Conservation (phyloP, 2,797 vertebrate genomes). For the Hippoglossus hippoglossus region DNA sequence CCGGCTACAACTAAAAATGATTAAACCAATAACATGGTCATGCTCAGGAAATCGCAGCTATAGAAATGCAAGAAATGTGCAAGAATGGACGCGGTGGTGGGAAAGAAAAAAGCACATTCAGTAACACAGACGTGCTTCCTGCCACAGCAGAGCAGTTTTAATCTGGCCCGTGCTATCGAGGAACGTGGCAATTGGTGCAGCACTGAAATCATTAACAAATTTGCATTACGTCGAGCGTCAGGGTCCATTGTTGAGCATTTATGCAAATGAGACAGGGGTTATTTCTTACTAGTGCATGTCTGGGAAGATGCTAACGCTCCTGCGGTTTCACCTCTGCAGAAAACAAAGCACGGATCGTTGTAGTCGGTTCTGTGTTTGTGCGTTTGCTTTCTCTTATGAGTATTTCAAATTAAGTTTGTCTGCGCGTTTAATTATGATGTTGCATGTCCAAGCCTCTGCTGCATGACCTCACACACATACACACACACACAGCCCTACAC, state of each 20-base stretch:
- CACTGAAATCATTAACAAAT: slow-evolving; percentile 57
- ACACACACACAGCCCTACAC: slow-evolving; percentile 34
- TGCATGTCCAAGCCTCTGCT: not conserved
- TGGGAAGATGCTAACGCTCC: slow-evolving; percentile 72
- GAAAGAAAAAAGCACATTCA: slow-evolving; percentile 9
- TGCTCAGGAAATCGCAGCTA: slow-evolving; percentile 13
- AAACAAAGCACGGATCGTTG: slow-evolving; percentile 65
- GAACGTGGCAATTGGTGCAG: slow-evolving; percentile 26
- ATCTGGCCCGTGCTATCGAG: slow-evolving; percentile 42
- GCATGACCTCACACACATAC: slow-evolving; percentile 12
- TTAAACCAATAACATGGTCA: slow-evolving; percentile 18
- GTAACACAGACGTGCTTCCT: slow-evolving; percentile 40
- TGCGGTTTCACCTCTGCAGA: slow-evolving; percentile 64
- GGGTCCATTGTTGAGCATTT: slow-evolving; percentile 75
- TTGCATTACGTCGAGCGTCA: slow-evolving; percentile 58
- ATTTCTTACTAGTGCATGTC: slow-evolving; percentile 77
- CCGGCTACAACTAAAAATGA: slow-evolving; percentile 2
- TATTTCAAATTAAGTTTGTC: not conserved
- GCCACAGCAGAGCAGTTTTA: slow-evolving; percentile 49
- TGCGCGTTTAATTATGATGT: slow-evolving; percentile 1
- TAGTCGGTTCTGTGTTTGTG: slow-evolving; percentile 19
- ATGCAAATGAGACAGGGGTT: slow-evolving; percentile 68
- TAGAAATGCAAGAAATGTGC: slow-evolving; percentile 18
- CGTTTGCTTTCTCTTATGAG: not conserved
- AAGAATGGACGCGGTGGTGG: slow-evolving; percentile 14